Conservation (phyloP, 92 coral and sea anemone species). For the Siderastrea radians region DNA sequence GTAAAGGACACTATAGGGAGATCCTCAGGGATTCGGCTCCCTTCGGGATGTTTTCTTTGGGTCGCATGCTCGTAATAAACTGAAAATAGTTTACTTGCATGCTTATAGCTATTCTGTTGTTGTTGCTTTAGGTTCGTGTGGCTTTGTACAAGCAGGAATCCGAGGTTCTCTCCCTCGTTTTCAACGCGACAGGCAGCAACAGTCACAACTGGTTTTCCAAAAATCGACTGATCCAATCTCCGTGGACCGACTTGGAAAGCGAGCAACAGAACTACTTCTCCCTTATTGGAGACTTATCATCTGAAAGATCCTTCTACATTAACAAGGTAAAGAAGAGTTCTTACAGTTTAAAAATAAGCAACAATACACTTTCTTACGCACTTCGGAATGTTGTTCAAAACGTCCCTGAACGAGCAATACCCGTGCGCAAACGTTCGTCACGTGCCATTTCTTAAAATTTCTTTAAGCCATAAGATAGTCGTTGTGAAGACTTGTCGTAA, state of each 20-base stretch:
- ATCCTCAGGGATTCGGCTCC: too few species aligned
- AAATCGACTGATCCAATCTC: conserved; percentile 25
- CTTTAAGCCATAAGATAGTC: too few species aligned
- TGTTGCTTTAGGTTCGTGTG: conserved; percentile 2
- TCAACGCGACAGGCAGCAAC: conserved; percentile 32
- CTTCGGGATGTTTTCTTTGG: too few species aligned
- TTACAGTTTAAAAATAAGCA: not conserved
- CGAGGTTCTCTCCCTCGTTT: conserved; percentile 5
- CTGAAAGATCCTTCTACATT: conserved; percentile 33
- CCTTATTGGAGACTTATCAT: conserved; percentile 18
- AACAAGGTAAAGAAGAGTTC: not conserved
- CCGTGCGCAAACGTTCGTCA: too few species aligned
- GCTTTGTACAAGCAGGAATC: conserved; percentile 7
- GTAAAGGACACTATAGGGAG: too few species aligned
- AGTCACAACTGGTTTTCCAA: conserved; percentile 39
- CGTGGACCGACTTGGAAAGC: conserved; percentile 39
- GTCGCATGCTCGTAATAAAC: too few species aligned
- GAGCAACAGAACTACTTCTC: conserved; percentile 9
- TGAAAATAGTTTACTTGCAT: too few species aligned
- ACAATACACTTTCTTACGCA: not conserved
- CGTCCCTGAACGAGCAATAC: too few species aligned
- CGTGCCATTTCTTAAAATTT: too few species aligned
- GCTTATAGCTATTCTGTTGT: too few species aligned
- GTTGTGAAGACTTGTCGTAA: too few species aligned
- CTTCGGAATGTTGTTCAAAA: too few species aligned